Base-by-base conservation (phyloP, 2,797 vertebrate species). In the Xyrichtys novacula region DNA sequence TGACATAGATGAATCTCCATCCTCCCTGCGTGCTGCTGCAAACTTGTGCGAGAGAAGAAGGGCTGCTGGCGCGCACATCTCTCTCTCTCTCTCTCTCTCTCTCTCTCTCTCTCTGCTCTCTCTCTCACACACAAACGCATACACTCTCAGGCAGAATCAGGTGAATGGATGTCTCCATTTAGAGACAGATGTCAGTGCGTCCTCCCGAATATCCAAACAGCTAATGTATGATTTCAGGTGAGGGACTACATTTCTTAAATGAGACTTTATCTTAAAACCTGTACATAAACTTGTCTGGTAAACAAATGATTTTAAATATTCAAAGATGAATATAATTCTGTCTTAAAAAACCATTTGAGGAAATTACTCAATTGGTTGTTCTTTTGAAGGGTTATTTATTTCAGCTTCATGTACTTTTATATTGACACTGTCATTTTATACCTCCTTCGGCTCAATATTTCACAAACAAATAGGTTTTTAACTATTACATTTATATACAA, bases 1-100 rank as follows among this genome's bases (percentile, higher is more conserved):
- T 22, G 58, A 85, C 85, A 84, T 69, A 84, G 66, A 88, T 40
- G 60, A 71, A 52, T 58, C 62, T 77, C 31, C 44, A 39, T 59
- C 67, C 69, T 74, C 64, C 28, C 53, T 58, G 52, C 43, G 57
- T 79, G 81, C 74, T 61, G 80, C 49, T 44, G 43, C 49, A 55
- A 91, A 91, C 78, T 92, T 90, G 64, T 57, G 1, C 20, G 61
- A 78, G 49, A 56, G 44, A 53, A 39, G 42, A 53, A 39, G 55
- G 70, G 62, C 59, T 53, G 60, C 54, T 63, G 62, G 44, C 53
- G 20, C 75, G 44, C 71, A 62, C 75, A 64, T 71, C 36, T 54
- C 56, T 47, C 48, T 54, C 55, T 50, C 66, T 58, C 50, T 67
- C 39, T 56, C 75, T 46, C 42, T 49, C 60, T 15, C 63, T 39